Conservation (phyloP, 2,113 vertebrate species). For the Carlito syrichta region DNA sequence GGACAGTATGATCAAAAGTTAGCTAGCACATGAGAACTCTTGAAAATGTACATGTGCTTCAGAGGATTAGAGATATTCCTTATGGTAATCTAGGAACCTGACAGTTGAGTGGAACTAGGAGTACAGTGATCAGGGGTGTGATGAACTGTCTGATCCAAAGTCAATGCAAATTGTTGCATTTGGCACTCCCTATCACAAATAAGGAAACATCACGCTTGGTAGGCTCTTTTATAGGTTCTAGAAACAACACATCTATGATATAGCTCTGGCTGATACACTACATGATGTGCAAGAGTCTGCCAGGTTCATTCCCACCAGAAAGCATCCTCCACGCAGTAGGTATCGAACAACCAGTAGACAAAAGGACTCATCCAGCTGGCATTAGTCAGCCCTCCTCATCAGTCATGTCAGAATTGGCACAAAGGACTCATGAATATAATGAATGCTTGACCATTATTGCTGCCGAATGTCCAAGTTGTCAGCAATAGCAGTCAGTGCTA, state of each 20-base stretch:
- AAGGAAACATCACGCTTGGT: neutral
- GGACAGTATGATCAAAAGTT: neutral
- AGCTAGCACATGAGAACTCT: neutral
- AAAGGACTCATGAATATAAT: neutral
- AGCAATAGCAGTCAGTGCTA: neutral
- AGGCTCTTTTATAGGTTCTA: neutral
- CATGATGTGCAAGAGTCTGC: neutral
- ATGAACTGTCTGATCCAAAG: neutral
- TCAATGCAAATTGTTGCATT: neutral
- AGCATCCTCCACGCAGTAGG: neutral
- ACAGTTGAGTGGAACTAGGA: neutral
- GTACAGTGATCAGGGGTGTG: neutral
- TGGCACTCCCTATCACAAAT: neutral
- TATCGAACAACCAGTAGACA: neutral
- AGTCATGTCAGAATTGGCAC: neutral
- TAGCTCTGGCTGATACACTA: neutral
- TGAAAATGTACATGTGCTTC: neutral
- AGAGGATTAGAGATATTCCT: neutral
- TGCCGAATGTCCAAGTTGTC: neutral
- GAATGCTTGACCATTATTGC: neutral
- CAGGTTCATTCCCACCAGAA: neutral
- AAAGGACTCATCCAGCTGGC: neutral
- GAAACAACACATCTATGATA: neutral
- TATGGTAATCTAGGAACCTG: neutral
- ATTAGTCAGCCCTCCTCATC: neutral